A percentile compares a stretch with the other conserved stretches of the same genome.
Evolutionary conservation across 2,888 invertebrate species (phyloP).

Genomic region (Lasius fuliginosus): DNA sequence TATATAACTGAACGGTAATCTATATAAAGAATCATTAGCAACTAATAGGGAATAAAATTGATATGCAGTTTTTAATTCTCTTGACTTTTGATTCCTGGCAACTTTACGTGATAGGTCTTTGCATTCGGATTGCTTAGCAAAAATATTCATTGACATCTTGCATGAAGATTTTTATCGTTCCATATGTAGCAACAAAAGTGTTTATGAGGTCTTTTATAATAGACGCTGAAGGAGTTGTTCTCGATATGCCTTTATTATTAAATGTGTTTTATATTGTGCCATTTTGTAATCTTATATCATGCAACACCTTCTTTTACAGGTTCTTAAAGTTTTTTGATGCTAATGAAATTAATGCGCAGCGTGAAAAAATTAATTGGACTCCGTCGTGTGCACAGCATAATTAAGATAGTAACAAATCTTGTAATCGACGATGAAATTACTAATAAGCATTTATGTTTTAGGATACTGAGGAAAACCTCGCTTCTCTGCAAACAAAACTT

Average conservation of each 20-base stretch:
- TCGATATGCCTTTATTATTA: slow-evolving; percentile 14
- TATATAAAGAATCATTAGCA: not conserved
- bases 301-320: slow-evolving; percentile 31
- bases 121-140: slow-evolving; percentile 37
- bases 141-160: slow-evolving; percentile 10
- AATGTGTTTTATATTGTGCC: slow-evolving; percentile 21
- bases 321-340: slow-evolving; percentile 72
- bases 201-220: not conserved
- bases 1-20: not conserved
- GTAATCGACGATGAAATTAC: not conserved
- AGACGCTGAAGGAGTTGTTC: not conserved
- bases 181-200: slow-evolving; percentile 1
- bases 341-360: slow-evolving; percentile 77
- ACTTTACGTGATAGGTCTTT: slow-evolving; percentile 56
- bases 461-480: slow-evolving; percentile 88
- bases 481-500: slow-evolving; percentile 90
- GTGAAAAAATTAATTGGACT: slow-evolving; percentile 63
- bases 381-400: slow-evolving; percentile 75
- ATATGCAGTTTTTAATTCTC: not conserved
- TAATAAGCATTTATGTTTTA: slow-evolving; percentile 71
- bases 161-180: slow-evolving; percentile 15
- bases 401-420: slow-evolving; percentile 30
- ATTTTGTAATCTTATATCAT: not conserved
- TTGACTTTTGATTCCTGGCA: slow-evolving; percentile 42
- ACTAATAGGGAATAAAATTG: slow-evolving; percentile 5